phyloP scores from a whole-genome alignment of 2,888 invertebrate genomes.

The Drosophila subsilvestris region DNA sequence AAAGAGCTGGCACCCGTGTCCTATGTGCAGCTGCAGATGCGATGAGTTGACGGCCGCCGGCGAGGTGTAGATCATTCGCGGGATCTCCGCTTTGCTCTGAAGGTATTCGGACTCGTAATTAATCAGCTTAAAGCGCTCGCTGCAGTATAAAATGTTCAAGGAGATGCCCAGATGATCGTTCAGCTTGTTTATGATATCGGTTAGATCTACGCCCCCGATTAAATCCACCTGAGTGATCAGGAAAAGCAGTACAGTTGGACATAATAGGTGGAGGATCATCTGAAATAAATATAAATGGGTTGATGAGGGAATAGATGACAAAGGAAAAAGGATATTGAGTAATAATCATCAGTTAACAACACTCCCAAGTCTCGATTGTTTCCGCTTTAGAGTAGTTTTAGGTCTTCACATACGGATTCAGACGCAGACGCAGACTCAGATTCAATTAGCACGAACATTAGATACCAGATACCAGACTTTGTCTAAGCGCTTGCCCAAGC shows the following conservation, averaged over 20 bases:
- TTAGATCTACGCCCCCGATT: constrained; percentile 7
- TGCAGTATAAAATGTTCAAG: constrained; percentile 51
- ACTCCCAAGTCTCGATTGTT: constrained; percentile 16
- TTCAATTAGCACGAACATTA: constrained; percentile 34
- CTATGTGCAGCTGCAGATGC: constrained; percentile 16
- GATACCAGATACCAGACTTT: constrained; percentile 16
- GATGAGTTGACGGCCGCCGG: constrained; percentile 18
- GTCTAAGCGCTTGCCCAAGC: constrained; percentile 29
- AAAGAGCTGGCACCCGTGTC: constrained; percentile 29
- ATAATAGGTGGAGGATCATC: constrained; percentile 37
- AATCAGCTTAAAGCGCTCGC: background rate
- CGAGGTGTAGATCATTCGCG: constrained; percentile 36
- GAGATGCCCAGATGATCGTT: constrained; percentile 35
- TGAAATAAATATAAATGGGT: constrained; percentile 41
- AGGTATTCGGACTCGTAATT: constrained; percentile 25
- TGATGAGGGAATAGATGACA: background rate
- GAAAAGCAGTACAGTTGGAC: constrained; percentile 9
- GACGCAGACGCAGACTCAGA: background rate
- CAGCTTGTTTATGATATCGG: constrained; percentile 45
- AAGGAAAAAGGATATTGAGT: background rate
- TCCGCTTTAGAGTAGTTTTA: constrained; percentile 23
- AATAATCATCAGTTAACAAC: too few species aligned
- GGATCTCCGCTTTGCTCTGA: background rate
- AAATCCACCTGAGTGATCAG: background rate
- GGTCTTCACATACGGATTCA: constrained; percentile 9